Base-by-base conservation (phyloP, 2,113 vertebrate genomes). In the Vulpes ferrilata region DNA sequence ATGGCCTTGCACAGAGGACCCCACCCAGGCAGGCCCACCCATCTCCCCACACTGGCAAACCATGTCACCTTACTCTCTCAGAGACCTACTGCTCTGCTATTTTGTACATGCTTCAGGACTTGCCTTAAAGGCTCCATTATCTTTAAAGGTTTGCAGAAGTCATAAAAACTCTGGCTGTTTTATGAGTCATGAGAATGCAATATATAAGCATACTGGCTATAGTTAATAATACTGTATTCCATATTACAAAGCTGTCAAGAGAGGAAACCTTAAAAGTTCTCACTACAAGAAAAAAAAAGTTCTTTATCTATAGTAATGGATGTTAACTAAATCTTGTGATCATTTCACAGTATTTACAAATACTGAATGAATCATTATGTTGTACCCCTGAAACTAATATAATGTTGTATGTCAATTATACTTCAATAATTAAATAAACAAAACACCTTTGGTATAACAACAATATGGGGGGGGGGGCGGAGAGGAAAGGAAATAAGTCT, bases 1-100 rank as follows among this genome's bases (percentile, higher is more conserved):
- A 5, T 15, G 11, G 19, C 30, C n/a, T 2, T 0, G 0, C 23
- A n/a, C 30, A 32, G 71, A 13, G 43, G 79, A 59, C 48, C 32
- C 64, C 23, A 3, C 8, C 8, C 4, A 0, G 2, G 1, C 23
- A 6, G n/a, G 32, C 35, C 64, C 23, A 48, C 35, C 79, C 59
- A 0, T 27, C 35, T n/a, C 25, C 53, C 25, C 4, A 30, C 38
- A 2, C 20, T 10, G 30, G 38, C 89, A 60, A 27, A 13, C 16
- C 7, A 4, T 7, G 23, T n/a, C 9, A 17, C 55, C n/a, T 12
- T 12, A 16, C 17, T 86, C 82, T 12, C 82, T 12, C 80, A 84
- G 59, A 48, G 11, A 53, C 38, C 78, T 5, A 11, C 15, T 2
- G 9, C n/a, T 55, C 11, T 1, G 80, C 57, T 32, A 6, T 30